phyloP scores from a whole-genome alignment of 92 coral and sea anemone genomes.

The Parazoanthus atlanticus region DNA sequence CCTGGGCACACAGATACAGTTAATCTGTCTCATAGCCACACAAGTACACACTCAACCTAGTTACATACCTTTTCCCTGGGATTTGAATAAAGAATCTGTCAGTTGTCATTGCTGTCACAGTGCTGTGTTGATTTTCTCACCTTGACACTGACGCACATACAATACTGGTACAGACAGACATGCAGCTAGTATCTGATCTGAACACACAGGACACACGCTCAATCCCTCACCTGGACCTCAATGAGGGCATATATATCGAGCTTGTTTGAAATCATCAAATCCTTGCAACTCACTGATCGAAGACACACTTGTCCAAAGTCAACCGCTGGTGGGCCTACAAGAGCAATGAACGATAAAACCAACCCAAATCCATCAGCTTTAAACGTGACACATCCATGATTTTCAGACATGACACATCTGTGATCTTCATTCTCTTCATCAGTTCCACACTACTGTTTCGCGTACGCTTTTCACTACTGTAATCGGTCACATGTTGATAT shows the following conservation, averaged over 20 bases:
- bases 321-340: constrained; percentile 83
- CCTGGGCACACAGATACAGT: too few relatives aligned
- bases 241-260: constrained; percentile 78
- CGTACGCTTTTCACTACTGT: too few relatives aligned
- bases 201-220: background rate
- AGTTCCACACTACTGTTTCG: background rate
- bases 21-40: too few relatives aligned
- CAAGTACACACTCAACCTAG: too few relatives aligned
- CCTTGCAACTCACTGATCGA: constrained; percentile 84
- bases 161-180: background rate
- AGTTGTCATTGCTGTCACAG: background rate
- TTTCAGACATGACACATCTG: background rate
- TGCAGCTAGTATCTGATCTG: background rate
- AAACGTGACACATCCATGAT: background rate
- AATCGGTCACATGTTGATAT: too few relatives aligned
- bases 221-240: constrained; percentile 75
- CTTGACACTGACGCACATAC: background rate
- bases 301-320: constrained; percentile 98
- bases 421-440: background rate
- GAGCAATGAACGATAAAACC: too few relatives aligned
- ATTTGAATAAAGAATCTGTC: background rate
- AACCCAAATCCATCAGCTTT: too few relatives aligned
- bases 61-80: too few relatives aligned
- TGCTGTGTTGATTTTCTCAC: background rate
- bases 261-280: constrained; percentile 90